phyloP scores from a whole-genome alignment of 2,113 vertebrate species.

The Columba janthina region DNA sequence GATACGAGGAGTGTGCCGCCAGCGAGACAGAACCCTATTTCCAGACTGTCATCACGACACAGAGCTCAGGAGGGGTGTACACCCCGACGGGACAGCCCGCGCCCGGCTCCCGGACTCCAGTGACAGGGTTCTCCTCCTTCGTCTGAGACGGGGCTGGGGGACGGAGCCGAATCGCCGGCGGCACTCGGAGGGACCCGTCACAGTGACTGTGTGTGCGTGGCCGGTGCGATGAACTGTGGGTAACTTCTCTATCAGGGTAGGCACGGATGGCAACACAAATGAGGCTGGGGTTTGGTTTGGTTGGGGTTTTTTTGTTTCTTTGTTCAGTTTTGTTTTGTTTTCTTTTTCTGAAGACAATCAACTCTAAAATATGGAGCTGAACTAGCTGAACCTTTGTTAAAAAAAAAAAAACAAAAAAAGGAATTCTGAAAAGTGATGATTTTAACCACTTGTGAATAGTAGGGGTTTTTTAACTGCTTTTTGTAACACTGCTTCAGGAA shows the following conservation, averaged over 20 bases:
- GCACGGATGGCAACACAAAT: slow-evolving; percentile 44
- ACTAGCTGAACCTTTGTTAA: slow-evolving; percentile 59
- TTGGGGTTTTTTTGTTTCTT: background rate
- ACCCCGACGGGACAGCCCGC: slow-evolving; percentile 85
- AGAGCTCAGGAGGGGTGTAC: slow-evolving; percentile 93
- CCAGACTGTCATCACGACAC: slow-evolving; percentile 94
- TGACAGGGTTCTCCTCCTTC: slow-evolving; percentile 96
- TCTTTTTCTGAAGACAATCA: slow-evolving; percentile 70
- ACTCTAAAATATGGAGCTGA: slow-evolving; percentile 60
- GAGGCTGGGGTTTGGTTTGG: slow-evolving; percentile 2
- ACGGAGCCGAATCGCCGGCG: background rate
- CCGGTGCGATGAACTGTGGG: slow-evolving; percentile 44
- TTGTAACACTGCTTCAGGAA: slow-evolving; percentile 77
- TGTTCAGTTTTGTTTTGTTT: background rate
- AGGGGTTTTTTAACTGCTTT: slow-evolving; percentile 71
- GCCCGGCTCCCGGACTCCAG: slow-evolving; percentile 87
- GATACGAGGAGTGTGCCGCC: slow-evolving; percentile 86
- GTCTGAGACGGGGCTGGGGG: slow-evolving; percentile 78
- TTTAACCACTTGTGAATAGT: slow-evolving; percentile 74
- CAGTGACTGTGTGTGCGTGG: slow-evolving; percentile 4
- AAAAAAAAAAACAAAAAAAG: slow-evolving; percentile 14
- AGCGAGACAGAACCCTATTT: slow-evolving; percentile 84
- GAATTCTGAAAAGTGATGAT: slow-evolving; percentile 53
- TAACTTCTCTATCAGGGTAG: slow-evolving; percentile 64
- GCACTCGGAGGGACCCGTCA: background rate